A percentile compares a stretch with the other conserved stretches of the same genome.
Evolutionary conservation across 37 sponge, comb jelly and placozoan species (phyloP).

Genomic region (Eunapius fragilis): DNA sequence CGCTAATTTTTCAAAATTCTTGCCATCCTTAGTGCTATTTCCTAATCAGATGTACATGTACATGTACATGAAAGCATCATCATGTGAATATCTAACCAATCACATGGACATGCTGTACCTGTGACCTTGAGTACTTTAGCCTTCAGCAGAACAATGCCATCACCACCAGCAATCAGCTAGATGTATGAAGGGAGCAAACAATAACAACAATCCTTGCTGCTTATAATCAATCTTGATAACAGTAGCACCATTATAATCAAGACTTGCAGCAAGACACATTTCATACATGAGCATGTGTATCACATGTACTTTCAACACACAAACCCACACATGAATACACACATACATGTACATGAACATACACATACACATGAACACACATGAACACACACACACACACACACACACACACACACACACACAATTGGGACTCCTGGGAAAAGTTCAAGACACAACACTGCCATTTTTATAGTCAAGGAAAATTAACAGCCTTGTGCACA

Average conservation of each 20-base stretch:
- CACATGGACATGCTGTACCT: constrained; percentile 3
- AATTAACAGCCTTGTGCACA: no score
- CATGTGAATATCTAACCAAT: constrained; percentile 65
- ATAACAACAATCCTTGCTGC: not conserved
- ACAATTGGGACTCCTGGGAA: no score
- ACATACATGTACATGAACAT: not conserved
- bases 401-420: not conserved
- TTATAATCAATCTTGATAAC: no score
- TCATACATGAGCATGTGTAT: no score
- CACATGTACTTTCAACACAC: no score
- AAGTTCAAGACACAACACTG: no score
- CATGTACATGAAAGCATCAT: not conserved
- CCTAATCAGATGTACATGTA: not conserved
- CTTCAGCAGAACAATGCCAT: constrained; percentile 1
- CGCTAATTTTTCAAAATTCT: not conserved
- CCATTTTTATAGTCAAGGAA: no score
- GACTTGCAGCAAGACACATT: no score
- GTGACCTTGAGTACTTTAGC: constrained; percentile 37
- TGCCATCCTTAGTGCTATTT: not conserved
- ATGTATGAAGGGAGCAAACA: no score
- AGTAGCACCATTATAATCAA: no score
- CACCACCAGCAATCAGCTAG: not conserved
- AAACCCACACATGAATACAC: not conserved
- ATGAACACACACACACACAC: not conserved
- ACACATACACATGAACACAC: not conserved